Evolutionary conservation across 2,888 invertebrate species (phyloP).

Genomic region (Dermolepida albohirtum): DNA sequence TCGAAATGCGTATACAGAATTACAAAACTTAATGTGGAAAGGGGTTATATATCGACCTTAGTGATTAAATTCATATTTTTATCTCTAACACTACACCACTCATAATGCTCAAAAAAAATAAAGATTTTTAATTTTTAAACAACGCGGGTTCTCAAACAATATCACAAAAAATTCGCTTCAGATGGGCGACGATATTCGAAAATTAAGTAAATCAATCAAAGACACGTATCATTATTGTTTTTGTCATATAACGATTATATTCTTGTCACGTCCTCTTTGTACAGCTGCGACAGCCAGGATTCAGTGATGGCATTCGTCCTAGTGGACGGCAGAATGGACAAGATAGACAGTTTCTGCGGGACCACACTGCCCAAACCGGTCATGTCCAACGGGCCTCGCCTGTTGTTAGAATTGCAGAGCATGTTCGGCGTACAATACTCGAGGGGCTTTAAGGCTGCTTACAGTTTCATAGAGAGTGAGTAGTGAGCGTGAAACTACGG

Average conservation of each 20-base stretch:
- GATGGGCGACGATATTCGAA: too few relatives aligned
- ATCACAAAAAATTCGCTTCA: too few relatives aligned
- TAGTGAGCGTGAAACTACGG: slow-evolving; percentile 4
- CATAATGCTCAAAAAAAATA: too few relatives aligned
- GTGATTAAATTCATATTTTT: too few relatives aligned
- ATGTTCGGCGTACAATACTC: slow-evolving; percentile 80
- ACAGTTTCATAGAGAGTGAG: slow-evolving; percentile 88
- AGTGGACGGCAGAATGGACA: slow-evolving; percentile 85
- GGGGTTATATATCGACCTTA: too few relatives aligned
- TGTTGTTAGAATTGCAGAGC: slow-evolving; percentile 88
- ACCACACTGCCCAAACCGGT: slow-evolving; percentile 84
- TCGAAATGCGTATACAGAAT: too few relatives aligned
- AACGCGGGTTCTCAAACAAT: too few relatives aligned
- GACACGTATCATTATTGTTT: slow-evolving; percentile 24
- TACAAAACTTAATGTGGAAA: too few relatives aligned
- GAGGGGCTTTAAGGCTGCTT: slow-evolving; percentile 89
- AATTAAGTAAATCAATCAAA: slow-evolving; percentile 24
- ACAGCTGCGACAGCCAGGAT: slow-evolving; percentile 77
- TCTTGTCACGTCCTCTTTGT: neutral
- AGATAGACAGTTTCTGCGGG: slow-evolving; percentile 90
- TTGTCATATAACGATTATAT: slow-evolving; percentile 1
- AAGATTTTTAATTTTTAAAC: too few relatives aligned
- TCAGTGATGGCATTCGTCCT: slow-evolving; percentile 85
- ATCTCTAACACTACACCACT: too few relatives aligned
- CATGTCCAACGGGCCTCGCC: slow-evolving; percentile 91